Evolutionary conservation across 2,797 vertebrate species (phyloP).

Genomic region (Sebastes hubbsi): DNA sequence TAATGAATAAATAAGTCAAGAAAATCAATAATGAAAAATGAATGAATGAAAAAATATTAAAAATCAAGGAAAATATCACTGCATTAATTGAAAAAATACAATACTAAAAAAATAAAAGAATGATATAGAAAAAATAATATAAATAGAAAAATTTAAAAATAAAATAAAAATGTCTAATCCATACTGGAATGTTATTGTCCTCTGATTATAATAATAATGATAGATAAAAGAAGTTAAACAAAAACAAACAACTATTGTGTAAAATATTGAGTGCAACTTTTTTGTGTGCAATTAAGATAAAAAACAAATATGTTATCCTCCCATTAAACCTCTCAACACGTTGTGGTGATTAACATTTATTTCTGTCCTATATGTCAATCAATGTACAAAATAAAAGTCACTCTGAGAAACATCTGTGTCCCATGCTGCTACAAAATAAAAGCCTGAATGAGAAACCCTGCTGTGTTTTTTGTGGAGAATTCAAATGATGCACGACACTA

Average conservation of each 20-base stretch:
- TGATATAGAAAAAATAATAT: not conserved
- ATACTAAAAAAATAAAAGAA: not conserved
- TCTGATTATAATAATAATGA: not conserved
- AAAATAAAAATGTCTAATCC: not conserved
- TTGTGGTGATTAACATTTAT: not conserved
- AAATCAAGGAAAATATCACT: not conserved
- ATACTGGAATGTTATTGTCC: not conserved
- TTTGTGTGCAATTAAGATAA: not conserved
- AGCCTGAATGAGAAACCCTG: not conserved
- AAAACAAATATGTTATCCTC: not conserved
- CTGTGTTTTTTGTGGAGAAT: not conserved
- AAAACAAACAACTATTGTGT: not conserved
- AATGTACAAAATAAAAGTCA: not conserved
- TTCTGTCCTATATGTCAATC: not conserved
- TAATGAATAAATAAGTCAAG: not conserved
- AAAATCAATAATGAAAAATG: not conserved
- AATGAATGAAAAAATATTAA: not conserved
- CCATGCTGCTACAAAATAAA: slow-evolving; percentile 17
- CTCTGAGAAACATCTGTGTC: not conserved
- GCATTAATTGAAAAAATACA: not conserved
- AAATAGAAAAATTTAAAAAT: too few relatives aligned
- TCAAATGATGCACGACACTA: slow-evolving; percentile 45
- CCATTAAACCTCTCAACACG: not conserved
- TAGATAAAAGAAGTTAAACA: not conserved
- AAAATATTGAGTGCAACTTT: not conserved